phyloP scores from a whole-genome alignment of 2,888 invertebrate genomes.

The Drepana falcataria region DNA sequence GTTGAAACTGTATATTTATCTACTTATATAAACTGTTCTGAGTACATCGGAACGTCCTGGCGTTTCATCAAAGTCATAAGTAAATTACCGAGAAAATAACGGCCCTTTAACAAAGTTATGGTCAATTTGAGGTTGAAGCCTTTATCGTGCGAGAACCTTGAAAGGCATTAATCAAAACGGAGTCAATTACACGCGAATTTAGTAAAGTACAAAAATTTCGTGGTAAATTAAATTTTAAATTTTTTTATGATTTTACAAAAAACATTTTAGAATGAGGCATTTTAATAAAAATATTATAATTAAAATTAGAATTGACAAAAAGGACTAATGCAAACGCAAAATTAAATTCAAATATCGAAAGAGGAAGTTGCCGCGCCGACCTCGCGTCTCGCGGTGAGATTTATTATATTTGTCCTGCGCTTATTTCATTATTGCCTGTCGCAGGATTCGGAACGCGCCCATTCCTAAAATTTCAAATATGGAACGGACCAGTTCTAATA shows the following conservation, averaged over 20 bases:
- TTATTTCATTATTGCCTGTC: conserved; percentile 76
- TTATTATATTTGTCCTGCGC: conserved; percentile 78
- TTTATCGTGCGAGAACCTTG: neutral
- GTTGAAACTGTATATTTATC: neutral
- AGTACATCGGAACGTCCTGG: conserved; percentile 2
- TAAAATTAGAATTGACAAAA: conserved; percentile 50
- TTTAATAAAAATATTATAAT: neutral
- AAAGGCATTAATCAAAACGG: neutral
- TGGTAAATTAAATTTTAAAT: neutral
- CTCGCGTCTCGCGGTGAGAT: conserved; percentile 67
- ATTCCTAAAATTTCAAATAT: conserved; percentile 39
- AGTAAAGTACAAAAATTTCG: neutral
- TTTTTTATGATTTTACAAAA: neutral
- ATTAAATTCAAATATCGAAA: conserved; percentile 79
- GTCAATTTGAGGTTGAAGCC: conserved; percentile 2
- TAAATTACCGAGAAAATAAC: conserved; percentile 4
- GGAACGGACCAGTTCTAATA: conserved; percentile 29
- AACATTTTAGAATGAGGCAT: no score
- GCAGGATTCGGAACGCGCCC: conserved; percentile 47
- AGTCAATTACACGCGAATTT: neutral
- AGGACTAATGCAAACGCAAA: conserved; percentile 65
- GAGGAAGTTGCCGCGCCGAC: conserved; percentile 71
- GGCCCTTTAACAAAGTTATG: conserved; percentile 3
- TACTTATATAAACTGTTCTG: neutral
- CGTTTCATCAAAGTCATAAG: conserved; percentile 9